Evolutionary conservation across 1,140 invertebrate species (phyloP).

Genomic region (Scaptomyza montana): DNA sequence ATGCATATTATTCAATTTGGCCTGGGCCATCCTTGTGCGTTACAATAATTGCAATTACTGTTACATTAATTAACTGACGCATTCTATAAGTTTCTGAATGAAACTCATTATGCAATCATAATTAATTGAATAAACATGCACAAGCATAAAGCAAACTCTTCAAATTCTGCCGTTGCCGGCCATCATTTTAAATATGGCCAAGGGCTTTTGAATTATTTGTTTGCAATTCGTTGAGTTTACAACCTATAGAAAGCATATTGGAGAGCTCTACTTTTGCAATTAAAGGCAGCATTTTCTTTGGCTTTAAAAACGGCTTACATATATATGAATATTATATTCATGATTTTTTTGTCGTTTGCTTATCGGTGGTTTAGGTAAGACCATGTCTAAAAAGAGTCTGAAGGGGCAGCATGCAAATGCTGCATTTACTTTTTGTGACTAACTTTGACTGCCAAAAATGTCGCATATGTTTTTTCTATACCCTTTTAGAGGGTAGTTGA

Average conservation of each 20-base stretch:
- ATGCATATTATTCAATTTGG: constrained; percentile 59
- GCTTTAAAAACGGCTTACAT: background rate
- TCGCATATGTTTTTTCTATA: constrained; percentile 2
- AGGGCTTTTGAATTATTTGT: background rate
- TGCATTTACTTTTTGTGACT: constrained; percentile 19
- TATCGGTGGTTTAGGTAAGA: background rate
- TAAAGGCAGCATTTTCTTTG: too few species aligned
- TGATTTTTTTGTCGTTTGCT: constrained; percentile 4
- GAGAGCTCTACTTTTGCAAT: background rate
- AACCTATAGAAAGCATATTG: background rate
- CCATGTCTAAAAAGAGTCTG: constrained; percentile 11
- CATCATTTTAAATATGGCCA: background rate
- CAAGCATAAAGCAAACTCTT: background rate
- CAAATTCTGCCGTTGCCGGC: background rate
- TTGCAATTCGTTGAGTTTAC: background rate
- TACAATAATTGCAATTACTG: constrained; percentile 56
- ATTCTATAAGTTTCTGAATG: constrained; percentile 59
- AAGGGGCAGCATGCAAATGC: constrained; percentile 44
- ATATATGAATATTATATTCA: constrained; percentile 1
- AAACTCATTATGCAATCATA: constrained; percentile 65
- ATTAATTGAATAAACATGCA: constrained; percentile 41
- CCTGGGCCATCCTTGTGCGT: constrained; percentile 32
- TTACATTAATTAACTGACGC: constrained; percentile 71
- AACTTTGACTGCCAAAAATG: constrained; percentile 32
- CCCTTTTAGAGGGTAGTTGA: background rate